Conservation (phyloP, 2,888 invertebrate species). For the Cordilura impudica region DNA sequence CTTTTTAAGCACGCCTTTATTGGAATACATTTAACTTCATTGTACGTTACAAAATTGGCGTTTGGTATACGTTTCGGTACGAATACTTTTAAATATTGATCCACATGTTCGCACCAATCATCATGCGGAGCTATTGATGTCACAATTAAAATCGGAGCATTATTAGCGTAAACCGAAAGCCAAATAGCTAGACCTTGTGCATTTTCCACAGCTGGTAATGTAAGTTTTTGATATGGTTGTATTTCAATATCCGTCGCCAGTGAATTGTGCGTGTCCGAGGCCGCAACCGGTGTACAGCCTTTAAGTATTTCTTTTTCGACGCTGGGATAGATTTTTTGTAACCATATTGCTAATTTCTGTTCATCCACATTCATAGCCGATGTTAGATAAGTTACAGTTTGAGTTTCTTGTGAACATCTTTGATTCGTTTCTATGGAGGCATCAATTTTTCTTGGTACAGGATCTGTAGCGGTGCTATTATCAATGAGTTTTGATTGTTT, state of each 20-base stretch:
- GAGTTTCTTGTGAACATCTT: slow-evolving; percentile 70
- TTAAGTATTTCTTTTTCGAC: slow-evolving; percentile 78
- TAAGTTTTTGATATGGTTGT: slow-evolving; percentile 73
- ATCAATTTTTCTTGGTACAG: slow-evolving; percentile 66
- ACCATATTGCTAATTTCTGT: slow-evolving; percentile 78
- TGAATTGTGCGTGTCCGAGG: slow-evolving; percentile 45
- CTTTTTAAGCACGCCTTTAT: slow-evolving; percentile 73
- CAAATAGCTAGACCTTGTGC: slow-evolving; percentile 73
- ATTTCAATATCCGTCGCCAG: slow-evolving; percentile 65
- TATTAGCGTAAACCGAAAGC: slow-evolving; percentile 75
- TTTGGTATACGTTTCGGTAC: slow-evolving; percentile 71
- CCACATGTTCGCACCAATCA: slow-evolving; percentile 76
- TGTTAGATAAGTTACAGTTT: slow-evolving; percentile 73
- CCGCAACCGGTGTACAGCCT: slow-evolving; percentile 70
- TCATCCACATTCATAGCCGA: slow-evolving; percentile 72
- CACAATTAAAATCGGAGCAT: slow-evolving; percentile 73
- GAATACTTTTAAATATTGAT: slow-evolving; percentile 72
- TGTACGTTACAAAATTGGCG: slow-evolving; percentile 70
- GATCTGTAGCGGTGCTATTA: slow-evolving; percentile 72
- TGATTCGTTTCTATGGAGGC: slow-evolving; percentile 68
- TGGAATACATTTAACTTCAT: slow-evolving; percentile 70
- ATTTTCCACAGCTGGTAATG: slow-evolving; percentile 64
- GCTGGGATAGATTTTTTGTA: slow-evolving; percentile 78
- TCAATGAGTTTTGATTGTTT: slow-evolving; percentile 73
- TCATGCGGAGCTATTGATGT: slow-evolving; percentile 73